A percentile compares a stretch with the other conserved stretches of the same genome.
These are phyloP conservation scores for Noctuana brunneofusca DNA, from an alignment of 2,888 invertebrate genomes.

Conservation along the genomic window DNA sequence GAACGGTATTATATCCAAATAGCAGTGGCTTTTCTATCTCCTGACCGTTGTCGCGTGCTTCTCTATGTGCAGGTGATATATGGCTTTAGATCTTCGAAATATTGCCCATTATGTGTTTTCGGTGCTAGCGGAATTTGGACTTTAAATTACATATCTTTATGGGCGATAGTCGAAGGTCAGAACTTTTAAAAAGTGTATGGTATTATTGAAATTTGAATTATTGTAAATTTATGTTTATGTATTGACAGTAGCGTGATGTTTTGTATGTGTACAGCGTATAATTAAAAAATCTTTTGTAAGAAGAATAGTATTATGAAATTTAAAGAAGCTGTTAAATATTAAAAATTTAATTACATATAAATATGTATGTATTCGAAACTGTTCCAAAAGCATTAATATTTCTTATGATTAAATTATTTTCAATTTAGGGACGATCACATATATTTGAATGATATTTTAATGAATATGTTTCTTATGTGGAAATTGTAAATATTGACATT, in stretches of 20 bases:
- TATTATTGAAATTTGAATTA: background rate
- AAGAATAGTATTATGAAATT: no score
- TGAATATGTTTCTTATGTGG: no score
- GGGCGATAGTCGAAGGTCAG: background rate
- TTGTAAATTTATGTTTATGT: background rate
- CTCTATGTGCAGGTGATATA: constrained; percentile 63
- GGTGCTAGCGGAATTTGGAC: background rate
- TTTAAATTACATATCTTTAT: background rate
- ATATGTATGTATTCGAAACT: no score
- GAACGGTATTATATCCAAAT: constrained; percentile 57
- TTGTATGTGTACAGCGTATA: no score
- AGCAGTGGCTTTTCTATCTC: constrained; percentile 69
- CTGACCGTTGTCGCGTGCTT: constrained; percentile 57
- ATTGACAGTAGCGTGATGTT: background rate
- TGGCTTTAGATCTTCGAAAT: constrained; percentile 5
- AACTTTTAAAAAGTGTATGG: background rate
- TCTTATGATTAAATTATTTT: no score
- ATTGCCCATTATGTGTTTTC: background rate
- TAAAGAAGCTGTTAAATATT: no score
- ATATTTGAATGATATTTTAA: no score
- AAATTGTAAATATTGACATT: background rate
- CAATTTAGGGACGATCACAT: no score
- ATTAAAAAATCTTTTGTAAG: no score
- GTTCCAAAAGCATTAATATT: no score
- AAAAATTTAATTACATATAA: no score